phyloP scores from a whole-genome alignment of 1,140 invertebrate genomes.

The Condylostylus longicornis region DNA sequence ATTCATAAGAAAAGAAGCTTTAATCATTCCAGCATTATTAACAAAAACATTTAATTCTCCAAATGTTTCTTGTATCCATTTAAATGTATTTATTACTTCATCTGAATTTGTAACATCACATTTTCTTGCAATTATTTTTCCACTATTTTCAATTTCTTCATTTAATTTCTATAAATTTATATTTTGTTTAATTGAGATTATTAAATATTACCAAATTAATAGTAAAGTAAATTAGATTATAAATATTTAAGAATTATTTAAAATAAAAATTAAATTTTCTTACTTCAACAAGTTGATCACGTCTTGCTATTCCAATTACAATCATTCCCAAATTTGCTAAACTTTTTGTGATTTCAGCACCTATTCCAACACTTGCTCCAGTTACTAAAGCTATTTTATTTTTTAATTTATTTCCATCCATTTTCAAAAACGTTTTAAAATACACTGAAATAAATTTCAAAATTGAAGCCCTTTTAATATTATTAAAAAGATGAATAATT shows the following conservation, averaged over 20 bases:
- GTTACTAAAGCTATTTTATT: constrained; percentile 48
- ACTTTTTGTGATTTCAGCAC: constrained; percentile 31
- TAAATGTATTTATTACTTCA: constrained; percentile 39
- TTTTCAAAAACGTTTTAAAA: too few species aligned
- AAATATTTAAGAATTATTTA: neutral
- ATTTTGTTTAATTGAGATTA: too few species aligned
- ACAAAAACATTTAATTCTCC: constrained; percentile 21
- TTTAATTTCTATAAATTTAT: constrained; percentile 13
- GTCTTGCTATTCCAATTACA: constrained; percentile 43
- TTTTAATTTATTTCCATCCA: too few species aligned
- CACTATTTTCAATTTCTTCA: constrained; percentile 16
- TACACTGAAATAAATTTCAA: too few species aligned
- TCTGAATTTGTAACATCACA: constrained; percentile 44
- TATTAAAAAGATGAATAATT: too few species aligned
- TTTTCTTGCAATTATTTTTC: constrained; percentile 26
- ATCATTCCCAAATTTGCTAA: constrained; percentile 40
- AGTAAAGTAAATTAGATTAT: neutral
- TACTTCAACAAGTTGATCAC: constrained; percentile 36
- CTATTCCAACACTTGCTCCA: constrained; percentile 49
- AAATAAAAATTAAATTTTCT: neutral
- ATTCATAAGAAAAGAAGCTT: constrained; percentile 16
- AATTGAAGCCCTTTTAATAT: too few species aligned
- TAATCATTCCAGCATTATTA: constrained; percentile 27
- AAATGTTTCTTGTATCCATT: constrained; percentile 25
- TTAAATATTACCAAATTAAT: too few species aligned